phyloP scores from a whole-genome alignment of 2,797 vertebrate species.

The Pseudomugil gertrudae region DNA sequence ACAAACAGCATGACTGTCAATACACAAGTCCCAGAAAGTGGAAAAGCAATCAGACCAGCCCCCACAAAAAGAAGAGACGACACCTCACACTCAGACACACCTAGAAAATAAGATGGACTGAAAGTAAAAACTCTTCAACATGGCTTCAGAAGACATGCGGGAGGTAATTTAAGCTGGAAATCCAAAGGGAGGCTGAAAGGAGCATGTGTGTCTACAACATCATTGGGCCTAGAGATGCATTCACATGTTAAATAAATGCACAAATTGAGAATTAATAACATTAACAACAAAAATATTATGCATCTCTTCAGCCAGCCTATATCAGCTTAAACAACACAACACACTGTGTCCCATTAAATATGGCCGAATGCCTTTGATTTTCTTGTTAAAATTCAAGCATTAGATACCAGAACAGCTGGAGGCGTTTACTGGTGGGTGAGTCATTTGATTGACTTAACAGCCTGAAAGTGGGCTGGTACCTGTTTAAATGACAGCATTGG shows the following conservation, averaged over 20 bases:
- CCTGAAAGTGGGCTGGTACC: slow-evolving; percentile 85
- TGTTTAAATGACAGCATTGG: slow-evolving; percentile 94
- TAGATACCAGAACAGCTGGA: slow-evolving; percentile 42
- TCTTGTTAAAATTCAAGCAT: slow-evolving; percentile 42
- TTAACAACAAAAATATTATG: slow-evolving; percentile 15
- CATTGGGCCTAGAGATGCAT: slow-evolving; percentile 2
- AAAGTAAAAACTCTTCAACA: slow-evolving; percentile 20
- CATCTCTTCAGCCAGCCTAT: slow-evolving; percentile 77
- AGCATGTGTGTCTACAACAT: slow-evolving; percentile 33
- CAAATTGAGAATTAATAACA: not conserved
- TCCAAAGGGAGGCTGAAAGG: slow-evolving; percentile 70
- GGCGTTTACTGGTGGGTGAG: slow-evolving; percentile 28
- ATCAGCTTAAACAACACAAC: slow-evolving; percentile 59
- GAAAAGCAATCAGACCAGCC: slow-evolving; percentile 5
- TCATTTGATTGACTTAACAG: slow-evolving; percentile 67
- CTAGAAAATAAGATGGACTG: slow-evolving; percentile 29
- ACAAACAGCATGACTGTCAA: slow-evolving; percentile 1
- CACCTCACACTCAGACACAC: slow-evolving; percentile 36
- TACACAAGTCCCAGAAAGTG: slow-evolving; percentile 7
- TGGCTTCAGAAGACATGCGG: slow-evolving; percentile 66
- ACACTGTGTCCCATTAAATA: slow-evolving; percentile 30
- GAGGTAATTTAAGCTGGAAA: slow-evolving; percentile 22
- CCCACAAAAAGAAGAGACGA: slow-evolving; percentile 12
- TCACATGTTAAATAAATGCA: slow-evolving; percentile 20
- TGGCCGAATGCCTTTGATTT: slow-evolving; percentile 25